Percentiles rank a stretch among this genome's conserved stretches.
Evolutionary conservation across 2,113 vertebrate species (phyloP).

Genomic region (Gasterosteus aculeatus): DNA sequence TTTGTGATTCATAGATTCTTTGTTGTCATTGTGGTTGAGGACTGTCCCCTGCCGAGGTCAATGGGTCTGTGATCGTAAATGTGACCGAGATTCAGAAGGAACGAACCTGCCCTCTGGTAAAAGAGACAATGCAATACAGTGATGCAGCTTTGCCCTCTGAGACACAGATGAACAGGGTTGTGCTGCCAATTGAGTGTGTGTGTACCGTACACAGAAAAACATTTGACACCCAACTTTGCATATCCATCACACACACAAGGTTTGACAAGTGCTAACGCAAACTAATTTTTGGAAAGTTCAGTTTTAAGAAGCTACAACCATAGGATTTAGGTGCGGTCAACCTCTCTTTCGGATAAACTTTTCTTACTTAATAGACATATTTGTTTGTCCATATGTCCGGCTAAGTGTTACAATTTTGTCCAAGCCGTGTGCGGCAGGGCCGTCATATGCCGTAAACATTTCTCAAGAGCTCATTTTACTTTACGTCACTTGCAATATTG

Average conservation of each 20-base stretch:
- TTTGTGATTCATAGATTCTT: background rate
- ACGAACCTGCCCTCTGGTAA: background rate
- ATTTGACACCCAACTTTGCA: background rate
- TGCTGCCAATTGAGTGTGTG: background rate
- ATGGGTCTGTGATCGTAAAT: background rate
- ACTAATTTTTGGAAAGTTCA: background rate
- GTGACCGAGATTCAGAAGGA: background rate
- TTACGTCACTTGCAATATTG: background rate
- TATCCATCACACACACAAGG: background rate
- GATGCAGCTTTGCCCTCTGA: background rate
- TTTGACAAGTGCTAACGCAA: too few relatives aligned
- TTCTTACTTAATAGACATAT: background rate
- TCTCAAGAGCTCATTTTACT: background rate
- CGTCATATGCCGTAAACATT: background rate
- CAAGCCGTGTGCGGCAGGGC: background rate
- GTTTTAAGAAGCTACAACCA: background rate
- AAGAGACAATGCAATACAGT: background rate
- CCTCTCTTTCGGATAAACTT: background rate
- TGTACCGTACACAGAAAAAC: background rate
- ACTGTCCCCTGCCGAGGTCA: background rate
- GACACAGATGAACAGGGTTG: background rate
- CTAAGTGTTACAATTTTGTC: background rate
- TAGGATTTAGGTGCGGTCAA: background rate
- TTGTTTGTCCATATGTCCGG: background rate
- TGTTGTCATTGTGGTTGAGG: constrained; percentile 11